Evolutionary conservation across 64 coral and sea anemone genomes (phyloP).

Genomic region (Cladopsammia gracilis): DNA sequence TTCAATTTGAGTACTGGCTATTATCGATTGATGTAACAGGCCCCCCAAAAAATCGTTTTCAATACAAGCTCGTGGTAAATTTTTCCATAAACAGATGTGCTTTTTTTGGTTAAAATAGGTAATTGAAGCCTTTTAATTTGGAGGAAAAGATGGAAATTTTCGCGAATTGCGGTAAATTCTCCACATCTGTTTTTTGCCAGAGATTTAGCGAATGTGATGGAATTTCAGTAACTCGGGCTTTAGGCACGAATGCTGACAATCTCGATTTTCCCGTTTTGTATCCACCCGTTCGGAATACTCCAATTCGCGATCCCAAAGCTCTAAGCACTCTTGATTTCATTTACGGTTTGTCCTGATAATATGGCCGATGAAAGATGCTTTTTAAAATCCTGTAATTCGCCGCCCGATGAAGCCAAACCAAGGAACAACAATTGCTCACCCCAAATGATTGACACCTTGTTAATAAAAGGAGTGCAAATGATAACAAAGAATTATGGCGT

Average conservation of each 20-base stretch:
- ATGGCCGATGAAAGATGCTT: conserved; percentile 57
- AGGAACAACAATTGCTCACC: conserved; percentile 46
- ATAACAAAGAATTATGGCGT: conserved; percentile 59
- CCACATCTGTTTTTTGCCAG: conserved; percentile 58
- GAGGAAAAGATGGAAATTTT: neutral
- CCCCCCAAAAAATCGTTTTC: neutral
- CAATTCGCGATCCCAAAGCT: conserved; percentile 3
- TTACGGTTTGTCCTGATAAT: conserved; percentile 46
- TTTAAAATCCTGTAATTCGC: conserved; percentile 58
- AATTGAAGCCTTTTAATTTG: neutral
- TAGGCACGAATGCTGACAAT: conserved; percentile 4
- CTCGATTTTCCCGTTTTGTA: neutral
- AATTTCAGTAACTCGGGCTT: conserved; percentile 35
- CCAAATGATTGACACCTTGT: conserved; percentile 58
- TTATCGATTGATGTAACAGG: conserved; percentile 42
- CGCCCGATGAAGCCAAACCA: conserved; percentile 36
- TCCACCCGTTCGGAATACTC: too few relatives aligned
- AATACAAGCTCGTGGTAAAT: neutral
- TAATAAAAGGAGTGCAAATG: conserved; percentile 52
- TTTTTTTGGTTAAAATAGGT: neutral
- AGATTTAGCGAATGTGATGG: conserved; percentile 45
- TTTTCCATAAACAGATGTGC: neutral
- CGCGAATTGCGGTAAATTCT: neutral
- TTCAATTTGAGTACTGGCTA: conserved; percentile 3
- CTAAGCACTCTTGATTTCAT: conserved; percentile 47